Evolutionary conservation across 2,888 invertebrate genomes (phyloP), one percentile per base, ranked within the genome.

Genomic region (Apocheima hispidaria): DNA sequence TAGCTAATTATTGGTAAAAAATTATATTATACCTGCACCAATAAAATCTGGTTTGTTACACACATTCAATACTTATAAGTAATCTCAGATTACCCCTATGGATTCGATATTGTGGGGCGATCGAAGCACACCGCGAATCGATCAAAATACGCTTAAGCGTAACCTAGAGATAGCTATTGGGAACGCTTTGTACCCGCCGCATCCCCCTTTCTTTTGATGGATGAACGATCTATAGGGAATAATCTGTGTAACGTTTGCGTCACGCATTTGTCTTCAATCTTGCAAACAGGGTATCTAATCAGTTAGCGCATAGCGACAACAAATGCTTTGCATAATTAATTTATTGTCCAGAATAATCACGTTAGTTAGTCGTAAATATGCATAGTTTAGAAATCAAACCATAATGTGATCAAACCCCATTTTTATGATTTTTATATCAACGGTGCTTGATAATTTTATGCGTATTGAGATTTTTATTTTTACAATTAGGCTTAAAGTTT

Each of bases 271-370:
- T n/a, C 26, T 53, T 23, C 20, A 21, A 41, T 74, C 77, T 75
- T 77, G 79, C 74, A 66, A 4, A 84, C 84, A 85, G 85, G 85
- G 83, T 86, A 85, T 76, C 75, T 60, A n/a, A n/a, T n/a, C n/a
- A 65, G 74, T 75, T 74, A 79, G 72, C 74, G 73, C 69, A 66
- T 79, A 80, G 72, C 64, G 57, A 41, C 40, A 18, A 21, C 48
- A 52, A 60, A 70, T 66, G 66, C 52, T 53, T 72, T 69, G 64
- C 71, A 69, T 71, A 43, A 6, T 14, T 43, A 18, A 38, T 36
- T 36, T 2, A 36, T 36, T 2, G 2, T 36, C 16, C 16, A 36
- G n/a, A n/a, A n/a, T n/a, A 6, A 6, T 35, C 14, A 35, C 35
- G 4, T 30, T 10, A 35, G 35, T 35, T 4, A n/a, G n/a, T 35